Base-by-base conservation (phyloP, 37 sponge, comb jelly and placozoan genomes). In the Mnemiopsis leidyi region DNA sequence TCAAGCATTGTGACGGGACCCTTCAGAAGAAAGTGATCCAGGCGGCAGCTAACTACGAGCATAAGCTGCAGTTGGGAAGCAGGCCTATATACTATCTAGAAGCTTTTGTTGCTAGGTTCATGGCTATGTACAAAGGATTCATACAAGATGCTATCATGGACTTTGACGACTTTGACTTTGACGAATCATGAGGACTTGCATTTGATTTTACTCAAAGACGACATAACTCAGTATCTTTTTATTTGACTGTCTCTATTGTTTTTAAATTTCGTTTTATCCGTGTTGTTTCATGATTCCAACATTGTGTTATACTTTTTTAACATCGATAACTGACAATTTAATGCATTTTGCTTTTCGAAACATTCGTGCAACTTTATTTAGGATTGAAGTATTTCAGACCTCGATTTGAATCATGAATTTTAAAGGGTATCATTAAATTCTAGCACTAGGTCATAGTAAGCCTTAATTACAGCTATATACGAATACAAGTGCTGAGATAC, bases 51-150 rank as follows among this genome's bases (percentile, higher is more conserved):
- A 38, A 94, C 25, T 99, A 97, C 61, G 97, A 99, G 71, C 99
- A 99, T 92, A 68, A 95, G 69, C 82, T 97, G 25, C 99, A 97
- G 71, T 93, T 99, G 31, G 99, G 99, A 23, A 96, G 92, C 94
- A 99, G 97, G 68, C 94, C 97, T 48, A 97, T 99, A 38, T 99
- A 95, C 92, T 98, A 99, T 92, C 38, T 99, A 61, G 99, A 99
- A 79, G 99, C 99, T 0, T 99, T 99, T 40, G 94, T 97, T 37
- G 99, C 97, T 38, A 97, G 96, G 88, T 99, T 99, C 92, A 99
- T 99, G 99, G 71, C 94, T 36, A 96, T 96, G 28, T 97, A 96
- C 93, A 99, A 99, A 82, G 88, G 95, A 23, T 99, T 97, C 94
- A 69, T 99, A 5, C 97, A 99, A 38, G 97, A 96, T 68, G 97